Percentiles rank a stretch among this genome's conserved stretches.
phyloP scores from a whole-genome alignment of 2,797 vertebrate species.

The Tapirus indicus region DNA sequence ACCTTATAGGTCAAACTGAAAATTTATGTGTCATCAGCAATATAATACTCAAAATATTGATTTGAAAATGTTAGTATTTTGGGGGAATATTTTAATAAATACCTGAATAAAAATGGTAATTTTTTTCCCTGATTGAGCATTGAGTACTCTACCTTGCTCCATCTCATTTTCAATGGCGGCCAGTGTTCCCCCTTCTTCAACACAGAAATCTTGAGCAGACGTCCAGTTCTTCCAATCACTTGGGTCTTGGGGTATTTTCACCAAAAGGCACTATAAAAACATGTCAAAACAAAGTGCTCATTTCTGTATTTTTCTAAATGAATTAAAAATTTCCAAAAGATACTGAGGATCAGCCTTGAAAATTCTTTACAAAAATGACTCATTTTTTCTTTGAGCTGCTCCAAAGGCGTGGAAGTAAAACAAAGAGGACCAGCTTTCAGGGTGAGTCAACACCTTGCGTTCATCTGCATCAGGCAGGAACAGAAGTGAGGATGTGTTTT shows the following conservation, averaged over 20 bases:
- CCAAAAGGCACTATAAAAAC: conserved; percentile 92
- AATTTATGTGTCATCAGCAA: background rate
- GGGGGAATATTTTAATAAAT: background rate
- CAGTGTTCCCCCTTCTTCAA: conserved; percentile 90
- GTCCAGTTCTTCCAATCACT: conserved; percentile 90
- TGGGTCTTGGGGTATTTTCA: conserved; percentile 91
- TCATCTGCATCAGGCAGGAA: background rate
- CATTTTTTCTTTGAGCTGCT: background rate
- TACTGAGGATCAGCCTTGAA: background rate
- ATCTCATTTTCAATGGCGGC: conserved; percentile 93
- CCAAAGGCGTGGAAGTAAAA: background rate
- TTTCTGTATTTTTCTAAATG: conserved; percentile 17
- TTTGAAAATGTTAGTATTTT: conserved; percentile 32
- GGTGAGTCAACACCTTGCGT: background rate
- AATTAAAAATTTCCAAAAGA: conserved; percentile 58
- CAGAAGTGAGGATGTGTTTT: background rate
- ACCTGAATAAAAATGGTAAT: background rate
- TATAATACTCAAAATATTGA: background rate
- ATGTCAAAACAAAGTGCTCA: conserved; percentile 24
- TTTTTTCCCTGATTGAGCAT: background rate
- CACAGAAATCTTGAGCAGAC: conserved; percentile 93
- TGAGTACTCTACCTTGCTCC: conserved; percentile 93
- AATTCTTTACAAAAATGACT: conserved; percentile 14
- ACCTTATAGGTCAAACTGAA: background rate
- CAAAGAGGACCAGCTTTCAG: background rate